Evolutionary conservation across 2,797 vertebrate species (phyloP).

Genomic region (Pantherophis alleghaniensis): DNA sequence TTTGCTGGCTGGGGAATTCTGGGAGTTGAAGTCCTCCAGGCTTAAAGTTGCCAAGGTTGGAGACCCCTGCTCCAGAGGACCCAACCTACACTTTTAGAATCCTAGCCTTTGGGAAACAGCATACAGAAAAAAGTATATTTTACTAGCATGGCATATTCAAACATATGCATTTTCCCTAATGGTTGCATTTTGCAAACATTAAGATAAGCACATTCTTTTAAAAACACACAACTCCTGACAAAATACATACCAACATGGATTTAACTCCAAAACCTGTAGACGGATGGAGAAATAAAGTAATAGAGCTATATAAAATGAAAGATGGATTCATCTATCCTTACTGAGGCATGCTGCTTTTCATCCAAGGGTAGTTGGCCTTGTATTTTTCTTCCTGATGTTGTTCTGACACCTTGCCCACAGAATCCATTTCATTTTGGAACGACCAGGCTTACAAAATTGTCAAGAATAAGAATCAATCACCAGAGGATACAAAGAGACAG

Average conservation of each 20-base stretch:
- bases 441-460: background rate
- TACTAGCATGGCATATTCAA: background rate
- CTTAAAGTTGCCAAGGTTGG: no score
- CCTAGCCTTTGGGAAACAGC: background rate
- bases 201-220: background rate
- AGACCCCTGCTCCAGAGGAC: background rate
- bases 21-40: no score
- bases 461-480: background rate
- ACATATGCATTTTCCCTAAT: background rate
- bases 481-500: background rate
- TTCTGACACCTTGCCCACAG: background rate
- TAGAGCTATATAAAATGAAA: background rate
- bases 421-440: background rate
- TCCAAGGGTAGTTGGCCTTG: background rate
- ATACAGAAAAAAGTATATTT: background rate
- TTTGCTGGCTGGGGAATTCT: no score
- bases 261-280: background rate
- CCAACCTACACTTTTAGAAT: background rate
- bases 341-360: background rate
- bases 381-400: background rate
- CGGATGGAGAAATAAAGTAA: background rate
- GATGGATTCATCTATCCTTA: background rate
- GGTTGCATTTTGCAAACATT: background rate
- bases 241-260: background rate
- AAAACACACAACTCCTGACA: background rate